A percentile compares a stretch with the other conserved stretches of the same genome.
Conservation (phyloP, 2,888 invertebrate genomes). For the Megaustenia siamemsis region DNA sequence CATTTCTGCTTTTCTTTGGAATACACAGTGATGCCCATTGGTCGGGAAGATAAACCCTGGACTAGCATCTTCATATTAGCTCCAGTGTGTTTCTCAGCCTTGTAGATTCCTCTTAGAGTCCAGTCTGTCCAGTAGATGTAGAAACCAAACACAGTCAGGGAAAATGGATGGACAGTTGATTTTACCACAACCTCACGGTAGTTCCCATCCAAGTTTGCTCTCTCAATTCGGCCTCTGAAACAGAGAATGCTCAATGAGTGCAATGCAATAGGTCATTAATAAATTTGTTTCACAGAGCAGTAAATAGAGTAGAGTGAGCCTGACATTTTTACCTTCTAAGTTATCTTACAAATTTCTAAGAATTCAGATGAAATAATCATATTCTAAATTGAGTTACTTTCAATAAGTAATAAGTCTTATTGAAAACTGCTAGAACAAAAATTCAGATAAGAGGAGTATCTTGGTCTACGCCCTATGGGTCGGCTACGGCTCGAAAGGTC, state of each 20-base stretch:
- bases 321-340: no score
- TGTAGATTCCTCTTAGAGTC: conserved; percentile 89
- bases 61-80: conserved; percentile 96
- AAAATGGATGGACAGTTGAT: conserved; percentile 94
- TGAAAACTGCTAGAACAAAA: no score
- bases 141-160: conserved; percentile 92
- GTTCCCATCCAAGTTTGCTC: conserved; percentile 91
- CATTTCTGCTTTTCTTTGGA: conserved; percentile 86
- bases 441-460: no score
- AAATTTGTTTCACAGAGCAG: no score
- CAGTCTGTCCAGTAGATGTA: conserved; percentile 98
- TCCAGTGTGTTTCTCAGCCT: conserved; percentile 98
- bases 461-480: no score
- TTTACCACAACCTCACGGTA: conserved; percentile 88
- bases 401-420: no score
- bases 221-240: conserved; percentile 91
- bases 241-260: background rate
- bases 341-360: no score
- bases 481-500: no score
- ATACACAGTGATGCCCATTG: conserved; percentile 94
- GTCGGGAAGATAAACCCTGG: conserved; percentile 93
- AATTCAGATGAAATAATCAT: no score
- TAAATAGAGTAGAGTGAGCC: no score
- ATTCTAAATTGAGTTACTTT: no score
- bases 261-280: no score